Base-by-base conservation (phyloP, 2,113 vertebrate genomes). In the Cynoglossus semilaevis region DNA sequence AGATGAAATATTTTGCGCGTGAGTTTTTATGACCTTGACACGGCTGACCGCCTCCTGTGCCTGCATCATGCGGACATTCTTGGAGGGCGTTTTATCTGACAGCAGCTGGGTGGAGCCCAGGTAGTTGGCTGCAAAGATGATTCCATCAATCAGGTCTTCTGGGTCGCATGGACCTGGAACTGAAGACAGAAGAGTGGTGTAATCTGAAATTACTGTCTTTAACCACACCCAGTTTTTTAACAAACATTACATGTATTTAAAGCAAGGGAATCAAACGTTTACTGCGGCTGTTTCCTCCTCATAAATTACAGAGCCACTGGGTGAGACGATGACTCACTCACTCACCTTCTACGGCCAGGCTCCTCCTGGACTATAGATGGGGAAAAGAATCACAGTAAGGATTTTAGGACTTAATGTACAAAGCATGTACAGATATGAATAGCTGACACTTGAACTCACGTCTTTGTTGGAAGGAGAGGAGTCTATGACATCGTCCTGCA, bases 61-160 rank as follows among this genome's bases (percentile, higher is more conserved):
- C 82, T 99, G 97, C 94, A 96, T 97, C 96, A 98, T 98, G 79
- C 97, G 93, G 48, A 97, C 92, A 15, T 96, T 98, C 88, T 98
- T 97, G 46, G 97, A 97, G 0, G 97, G 96, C 1, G 96, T 99
- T 88, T 97, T 98, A 70, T 98, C 96, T 1, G 97, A 98, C 61
- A 99, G 91, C 47, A 99, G 91, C 67, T 98, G 97, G 58, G 95
- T 99, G 11, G 95, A 98, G 69, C 97, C 97, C 77, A 98, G 92
- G 83, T 98, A 99, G 89, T 94, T 97, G 68, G 96, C 96, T 49
- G 96, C 97, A 82, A 99, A 98, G 86, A 99, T 96, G 4, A 99
- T 97, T 71, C 97, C 97, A 88, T 97, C 96, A 0, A 98, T 98
- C 80, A 99, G 90, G 84, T 99, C 96, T 88, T 98, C 96, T 9